A percentile compares a stretch with the other conserved stretches of the same genome.
Evolutionary conservation across 2,888 invertebrate species (phyloP).

Genomic region (Ischnus inquisitorius): DNA sequence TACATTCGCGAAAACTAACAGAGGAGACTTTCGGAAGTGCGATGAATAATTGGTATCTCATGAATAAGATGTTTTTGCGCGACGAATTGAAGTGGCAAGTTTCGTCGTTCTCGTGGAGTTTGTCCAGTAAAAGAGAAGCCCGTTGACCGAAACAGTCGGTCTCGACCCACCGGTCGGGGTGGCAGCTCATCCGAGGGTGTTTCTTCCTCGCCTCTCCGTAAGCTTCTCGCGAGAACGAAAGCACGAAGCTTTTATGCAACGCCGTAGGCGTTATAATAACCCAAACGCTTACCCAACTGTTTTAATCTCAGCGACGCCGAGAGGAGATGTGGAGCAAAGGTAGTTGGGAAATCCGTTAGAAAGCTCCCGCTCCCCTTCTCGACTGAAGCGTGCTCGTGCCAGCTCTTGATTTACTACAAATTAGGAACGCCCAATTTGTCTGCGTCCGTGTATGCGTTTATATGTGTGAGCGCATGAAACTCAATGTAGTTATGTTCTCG

Average conservation of each 20-base stretch:
- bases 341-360: slow-evolving; percentile 30
- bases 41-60: not conserved
- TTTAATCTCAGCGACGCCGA: slow-evolving; percentile 65
- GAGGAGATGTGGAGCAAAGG: slow-evolving; percentile 38
- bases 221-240: slow-evolving; percentile 45
- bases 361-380: slow-evolving; percentile 10
- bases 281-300: slow-evolving; percentile 58
- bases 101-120: not conserved
- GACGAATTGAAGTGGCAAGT: not conserved
- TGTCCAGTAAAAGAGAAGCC: not conserved
- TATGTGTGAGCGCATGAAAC: slow-evolving; percentile 27
- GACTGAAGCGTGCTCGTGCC: slow-evolving; percentile 53
- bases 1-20: not conserved
- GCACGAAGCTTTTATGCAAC: slow-evolving; percentile 63
- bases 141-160: slow-evolving; percentile 27
- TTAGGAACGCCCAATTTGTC: slow-evolving; percentile 73
- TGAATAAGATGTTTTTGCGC: not conserved
- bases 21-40: not conserved
- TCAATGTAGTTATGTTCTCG: slow-evolving; percentile 43
- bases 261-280: slow-evolving; percentile 69
- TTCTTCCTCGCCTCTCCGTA: slow-evolving; percentile 62
- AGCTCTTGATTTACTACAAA: slow-evolving; percentile 71
- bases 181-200: slow-evolving; percentile 62
- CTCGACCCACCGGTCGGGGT: slow-evolving; percentile 23
- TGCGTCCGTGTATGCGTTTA: slow-evolving; percentile 9